Evolutionary conservation across 1,140 invertebrate species (phyloP), one percentile per base, ranked within the genome.

Genomic region (Chelonus insularis): DNA sequence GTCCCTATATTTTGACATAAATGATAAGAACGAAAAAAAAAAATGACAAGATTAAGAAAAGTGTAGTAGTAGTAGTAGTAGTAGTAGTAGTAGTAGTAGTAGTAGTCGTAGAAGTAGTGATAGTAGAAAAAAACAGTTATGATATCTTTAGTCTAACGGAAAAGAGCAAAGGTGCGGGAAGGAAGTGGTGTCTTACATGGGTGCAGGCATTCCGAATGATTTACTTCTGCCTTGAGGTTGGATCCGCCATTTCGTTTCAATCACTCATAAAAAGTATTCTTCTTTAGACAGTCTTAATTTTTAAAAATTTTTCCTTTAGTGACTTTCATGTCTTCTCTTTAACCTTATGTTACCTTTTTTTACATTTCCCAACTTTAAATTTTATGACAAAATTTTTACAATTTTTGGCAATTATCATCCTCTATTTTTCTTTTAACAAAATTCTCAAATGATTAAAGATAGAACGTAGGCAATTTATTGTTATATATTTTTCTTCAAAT

Each of bases 241-340:
- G 74, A 77, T 76, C 69, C 68, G 73, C 75, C 74, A 77, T 77
- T 77, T 76, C 73, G 71, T 77, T 77, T 76, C 74, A 74, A 77
- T 76, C 74, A 76, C 76, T 77, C 73, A 77, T 77, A 74, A 76
- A 74, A 75, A 77, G 76, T 77, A 75, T 78, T 60, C 69, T 69
- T 72, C 59, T 64, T 57, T 48, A 64, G 41, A 48, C 36, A 23
- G 23, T 37, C 48, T 47, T 54, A n/a, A 18, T 52, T 12, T 48
- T 39, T 32, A 43, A 54, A 55, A 32, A 51, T 34, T 60, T 50
- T 7, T 37, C 36, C 36, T 3, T 36, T 20, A 16, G 32, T 9
- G 29, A 36, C 18, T 41, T 41, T 41, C 23, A 39, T 41, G 18
- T 11, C 11, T 55, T 4, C 20, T 21, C 12, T 55, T 9, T 34